A percentile compares a stretch with the other conserved stretches of the same genome.
Conservation (phyloP, 2,113 vertebrate species). For the Australoheros scitulus region DNA sequence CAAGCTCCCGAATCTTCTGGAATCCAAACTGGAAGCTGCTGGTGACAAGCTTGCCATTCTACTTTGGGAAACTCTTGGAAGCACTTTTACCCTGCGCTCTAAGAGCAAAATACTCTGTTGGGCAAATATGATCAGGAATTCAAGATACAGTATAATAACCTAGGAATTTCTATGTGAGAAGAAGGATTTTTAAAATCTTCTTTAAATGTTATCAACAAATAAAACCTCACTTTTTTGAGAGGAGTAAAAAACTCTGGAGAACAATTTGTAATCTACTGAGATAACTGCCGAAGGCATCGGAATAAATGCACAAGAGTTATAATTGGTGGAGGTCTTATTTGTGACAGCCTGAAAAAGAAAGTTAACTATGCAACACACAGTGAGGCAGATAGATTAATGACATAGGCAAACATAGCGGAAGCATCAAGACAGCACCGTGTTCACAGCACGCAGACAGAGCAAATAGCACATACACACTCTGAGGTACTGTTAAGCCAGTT, state of each 20-base stretch:
- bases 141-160: neutral
- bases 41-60: neutral
- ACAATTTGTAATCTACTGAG: neutral
- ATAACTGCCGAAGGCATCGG: neutral
- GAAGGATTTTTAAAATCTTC: no score
- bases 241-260: neutral
- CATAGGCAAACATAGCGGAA: neutral
- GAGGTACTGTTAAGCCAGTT: neutral
- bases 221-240: neutral
- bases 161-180: neutral
- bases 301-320: no score
- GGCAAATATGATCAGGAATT: neutral
- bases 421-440: neutral
- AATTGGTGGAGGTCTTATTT: no score
- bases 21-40: neutral
- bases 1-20: no score
- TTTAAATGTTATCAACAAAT: neutral
- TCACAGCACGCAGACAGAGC: neutral
- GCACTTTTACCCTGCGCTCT: neutral
- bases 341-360: neutral
- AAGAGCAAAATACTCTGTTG: neutral
- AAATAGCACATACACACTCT: neutral
- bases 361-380: no score
- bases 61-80: no score
- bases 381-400: neutral